Evolutionary conservation across 2,888 invertebrate genomes (phyloP).

Genomic region (Oscheius sp.): DNA sequence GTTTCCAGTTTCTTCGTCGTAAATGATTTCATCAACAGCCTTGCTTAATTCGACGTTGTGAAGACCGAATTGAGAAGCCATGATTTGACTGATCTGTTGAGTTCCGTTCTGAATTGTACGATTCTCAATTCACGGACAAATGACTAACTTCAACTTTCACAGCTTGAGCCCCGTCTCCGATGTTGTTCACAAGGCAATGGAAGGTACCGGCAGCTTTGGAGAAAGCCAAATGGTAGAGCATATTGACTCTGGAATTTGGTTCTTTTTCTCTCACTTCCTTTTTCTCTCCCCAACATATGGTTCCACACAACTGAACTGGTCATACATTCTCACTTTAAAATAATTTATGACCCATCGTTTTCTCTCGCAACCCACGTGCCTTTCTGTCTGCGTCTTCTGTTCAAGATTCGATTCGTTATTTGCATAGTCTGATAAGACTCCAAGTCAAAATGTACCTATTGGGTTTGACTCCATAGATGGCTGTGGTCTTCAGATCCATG

Average conservation of each 20-base stretch:
- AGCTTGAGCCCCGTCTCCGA: slow-evolving; percentile 44
- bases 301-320: no score
- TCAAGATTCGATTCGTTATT: neutral
- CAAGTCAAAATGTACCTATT: slow-evolving; percentile 29
- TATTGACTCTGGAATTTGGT: slow-evolving; percentile 35
- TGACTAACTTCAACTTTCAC: slow-evolving; percentile 29
- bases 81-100: slow-evolving; percentile 36
- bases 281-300: neutral
- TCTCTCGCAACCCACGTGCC: slow-evolving; percentile 6
- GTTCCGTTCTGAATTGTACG: slow-evolving; percentile 35
- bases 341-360: neutral
- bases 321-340: neutral
- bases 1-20: slow-evolving; percentile 25
- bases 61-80: slow-evolving; percentile 26
- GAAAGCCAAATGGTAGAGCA: slow-evolving; percentile 45
- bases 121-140: neutral
- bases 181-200: slow-evolving; percentile 35
- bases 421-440: neutral
- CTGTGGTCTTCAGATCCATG: slow-evolving; percentile 37
- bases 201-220: slow-evolving; percentile 43
- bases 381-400: neutral
- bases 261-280: neutral
- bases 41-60: slow-evolving; percentile 23
- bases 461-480: slow-evolving; percentile 41
- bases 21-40: slow-evolving; percentile 31